A percentile compares a stretch with the other conserved stretches of the same genome.
These are phyloP conservation scores for Clavelina lepadiformis DNA, from an alignment of 23 tunicate species.

Conservation along the genomic window DNA sequence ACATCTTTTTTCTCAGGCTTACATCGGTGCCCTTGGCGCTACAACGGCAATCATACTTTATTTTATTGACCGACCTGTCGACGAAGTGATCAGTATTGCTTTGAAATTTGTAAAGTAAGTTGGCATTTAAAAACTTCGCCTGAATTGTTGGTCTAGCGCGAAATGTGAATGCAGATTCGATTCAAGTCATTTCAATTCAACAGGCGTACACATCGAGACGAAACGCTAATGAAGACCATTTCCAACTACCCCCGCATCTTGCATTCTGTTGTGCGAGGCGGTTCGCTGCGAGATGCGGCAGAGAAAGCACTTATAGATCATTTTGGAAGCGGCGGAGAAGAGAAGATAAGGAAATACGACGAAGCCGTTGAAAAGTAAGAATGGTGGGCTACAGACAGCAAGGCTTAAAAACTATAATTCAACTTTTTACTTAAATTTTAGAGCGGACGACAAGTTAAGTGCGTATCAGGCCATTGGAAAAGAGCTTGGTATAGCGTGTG, in stretches of 20 bases:
- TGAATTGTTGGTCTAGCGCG: not conserved
- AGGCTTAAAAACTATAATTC: not conserved
- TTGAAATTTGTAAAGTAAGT: constrained; percentile 19
- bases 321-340: constrained; percentile 4
- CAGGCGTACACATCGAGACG: constrained; percentile 26
- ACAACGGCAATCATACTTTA: constrained; percentile 3
- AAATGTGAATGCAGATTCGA: too few relatives aligned
- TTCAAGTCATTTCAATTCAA: too few relatives aligned
- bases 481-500: constrained; percentile 47
- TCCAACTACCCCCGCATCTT: constrained; percentile 4
- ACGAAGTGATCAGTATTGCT: constrained; percentile 11
- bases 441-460: constrained; percentile 18
- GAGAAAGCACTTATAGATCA: constrained; percentile 18
- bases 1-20: too few relatives aligned
- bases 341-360: constrained; percentile 7
- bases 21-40: not conserved
- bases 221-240: not conserved
- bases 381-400: too few relatives aligned
- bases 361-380: constrained; percentile 10
- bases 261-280: constrained; percentile 18
- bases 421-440: not conserved
- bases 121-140: not conserved
- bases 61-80: constrained; percentile 7
- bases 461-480: constrained; percentile 30
- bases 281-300: constrained; percentile 20